Base-by-base conservation (phyloP, 2,113 vertebrate species). In the Chloroceryle aenea region DNA sequence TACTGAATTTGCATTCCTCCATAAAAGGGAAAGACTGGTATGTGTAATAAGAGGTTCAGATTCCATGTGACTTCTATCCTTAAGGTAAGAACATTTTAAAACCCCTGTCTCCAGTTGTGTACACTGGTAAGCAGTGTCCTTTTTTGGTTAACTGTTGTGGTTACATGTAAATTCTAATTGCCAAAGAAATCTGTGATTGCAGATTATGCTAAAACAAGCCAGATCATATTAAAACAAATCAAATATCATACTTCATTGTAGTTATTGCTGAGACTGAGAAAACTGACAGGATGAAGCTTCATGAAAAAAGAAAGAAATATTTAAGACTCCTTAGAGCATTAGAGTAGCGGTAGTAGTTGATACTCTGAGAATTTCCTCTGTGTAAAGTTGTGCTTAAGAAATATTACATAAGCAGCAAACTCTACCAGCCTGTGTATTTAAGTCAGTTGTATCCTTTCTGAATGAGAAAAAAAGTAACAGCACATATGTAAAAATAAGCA, bases 171-270 rank as follows among this genome's bases (percentile, higher is more conserved):
- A 25, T 89, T 94, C 80, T 93, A 81, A 78, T 92, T 95, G 96
- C 91, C 96, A 96, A 87, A 97, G 96, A 93, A 96, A 81, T 94
- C 26, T 91, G 85, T 92, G 90, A 68, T 73, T 95, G 64, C 64
- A 90, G 62, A 30, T 83, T 67, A 42, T 25, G 34, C 27, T 84
- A 58, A 56, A 91, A 22, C 40, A 53, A 79, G 72, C 25, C 45
- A 53, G 73, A 50, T 21, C 23, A 6, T 3, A 5, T 61, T 74
- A 85, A 72, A 92, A 45, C 36, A 68, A 53, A 71, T 67, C 23
- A 76, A 26, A 14, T 75, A 8, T 30, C 58, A 3, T 30, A 78
- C 27, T 58, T 71, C 45, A 74, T 53, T 58, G n/a, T 71, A 58
- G 94, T 94, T 75, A 47, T 95, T 91, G 55, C 74, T 62, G 68